Evolutionary conservation across 2,888 invertebrate genomes (phyloP).

Genomic region (Cerceris ruficornis): DNA sequence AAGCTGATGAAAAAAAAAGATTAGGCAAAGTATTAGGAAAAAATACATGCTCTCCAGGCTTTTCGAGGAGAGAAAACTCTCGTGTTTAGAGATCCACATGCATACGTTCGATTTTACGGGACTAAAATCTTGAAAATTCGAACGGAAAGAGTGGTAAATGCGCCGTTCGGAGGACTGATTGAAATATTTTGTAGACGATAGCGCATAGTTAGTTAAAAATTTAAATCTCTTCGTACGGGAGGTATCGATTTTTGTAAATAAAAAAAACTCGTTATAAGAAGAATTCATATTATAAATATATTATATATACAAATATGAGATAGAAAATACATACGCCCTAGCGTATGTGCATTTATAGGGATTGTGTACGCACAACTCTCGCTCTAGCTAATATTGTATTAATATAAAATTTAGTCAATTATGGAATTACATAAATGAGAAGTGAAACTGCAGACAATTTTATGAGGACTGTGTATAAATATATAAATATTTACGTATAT

Average conservation of each 20-base stretch:
- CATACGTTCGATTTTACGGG: conserved; percentile 38
- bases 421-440: conserved; percentile 67
- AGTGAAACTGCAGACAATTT: conserved; percentile 63
- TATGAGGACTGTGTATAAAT: conserved; percentile 53
- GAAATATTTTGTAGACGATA: conserved; percentile 74
- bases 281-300: conserved; percentile 55
- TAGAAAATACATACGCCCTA: conserved; percentile 37
- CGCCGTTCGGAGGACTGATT: conserved; percentile 69
- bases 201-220: conserved; percentile 72
- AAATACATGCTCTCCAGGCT: conserved; percentile 22
- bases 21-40: conserved; percentile 12
- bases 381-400: conserved; percentile 69
- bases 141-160: conserved; percentile 18
- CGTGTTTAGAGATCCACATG: conserved; percentile 15
- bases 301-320: conserved; percentile 19
- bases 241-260: conserved; percentile 75
- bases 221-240: conserved; percentile 60
- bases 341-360: conserved; percentile 64
- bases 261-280: conserved; percentile 64
- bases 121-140: conserved; percentile 15
- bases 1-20: background rate
- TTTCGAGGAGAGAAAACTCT: conserved; percentile 6
- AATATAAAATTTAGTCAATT: conserved; percentile 78
- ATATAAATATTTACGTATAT: conserved; percentile 37
- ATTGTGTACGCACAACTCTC: conserved; percentile 65